A percentile compares a stretch with the other conserved stretches of the same genome.
Evolutionary conservation across 2,888 invertebrate species (phyloP).

Genomic region (Agrochola macilenta): DNA sequence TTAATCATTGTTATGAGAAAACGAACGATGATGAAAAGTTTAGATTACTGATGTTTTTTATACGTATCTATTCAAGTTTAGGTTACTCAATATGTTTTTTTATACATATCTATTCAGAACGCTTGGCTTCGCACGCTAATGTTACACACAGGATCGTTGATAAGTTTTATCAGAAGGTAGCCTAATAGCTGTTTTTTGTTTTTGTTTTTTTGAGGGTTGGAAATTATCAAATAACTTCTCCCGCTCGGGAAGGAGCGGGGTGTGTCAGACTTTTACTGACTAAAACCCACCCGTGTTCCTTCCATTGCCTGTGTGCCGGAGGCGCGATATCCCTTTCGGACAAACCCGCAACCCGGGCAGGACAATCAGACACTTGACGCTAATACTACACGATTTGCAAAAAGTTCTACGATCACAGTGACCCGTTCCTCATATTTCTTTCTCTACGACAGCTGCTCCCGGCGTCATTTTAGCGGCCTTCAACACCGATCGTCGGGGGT

Average conservation of each 20-base stretch:
- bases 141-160: background rate
- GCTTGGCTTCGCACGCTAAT: too few species aligned
- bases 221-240: too few species aligned
- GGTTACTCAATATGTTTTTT: background rate
- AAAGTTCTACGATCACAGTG: background rate
- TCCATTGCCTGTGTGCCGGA: too few species aligned
- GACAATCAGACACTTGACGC: background rate
- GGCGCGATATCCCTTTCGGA: too few species aligned
- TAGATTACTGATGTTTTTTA: background rate
- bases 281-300: too few species aligned
- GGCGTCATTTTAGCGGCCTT: slow-evolving; percentile 67
- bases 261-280: too few species aligned
- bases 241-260: too few species aligned
- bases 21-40: background rate
- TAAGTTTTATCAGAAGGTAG: background rate
- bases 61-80: too few species aligned
- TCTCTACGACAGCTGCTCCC: slow-evolving; percentile 14
- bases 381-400: background rate
- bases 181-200: background rate
- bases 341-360: too few species aligned
- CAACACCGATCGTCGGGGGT: slow-evolving; percentile 45
- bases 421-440: slow-evolving; percentile 4
- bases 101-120: too few species aligned
- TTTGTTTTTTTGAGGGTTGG: too few species aligned
- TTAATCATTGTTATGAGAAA: background rate